Evolutionary conservation across 1,140 invertebrate genomes (phyloP), one percentile per base, ranked within the genome.

Genomic region (Charaxes varanes): DNA sequence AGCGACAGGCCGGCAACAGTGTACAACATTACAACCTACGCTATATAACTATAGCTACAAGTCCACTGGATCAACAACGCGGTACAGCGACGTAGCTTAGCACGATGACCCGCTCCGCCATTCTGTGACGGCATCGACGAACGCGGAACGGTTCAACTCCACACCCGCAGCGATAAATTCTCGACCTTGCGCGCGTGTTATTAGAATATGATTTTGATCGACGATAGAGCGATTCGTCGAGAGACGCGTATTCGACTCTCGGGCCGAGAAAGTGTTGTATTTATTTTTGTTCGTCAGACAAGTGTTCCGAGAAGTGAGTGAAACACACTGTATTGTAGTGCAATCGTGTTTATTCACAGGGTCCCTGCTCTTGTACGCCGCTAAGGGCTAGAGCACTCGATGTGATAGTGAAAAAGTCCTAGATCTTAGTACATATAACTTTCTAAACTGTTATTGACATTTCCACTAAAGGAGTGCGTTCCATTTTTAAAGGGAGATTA

Each of bases 81-180:
- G 38, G 53, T 58, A 53, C 28, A 31, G 47, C 40, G 47, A 14
- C 37, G 47, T 23, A 40, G 58, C 53, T 66, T 61, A 66, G 66
- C 62, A 70, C 69, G 69, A 73, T 74, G 70, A 74, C 67, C 70
- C 53, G 66, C 26, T 50, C 56, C 63, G 62, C 61, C 61, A 56
- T 63, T 54, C 58, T 60, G 68, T 69, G 68, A 72, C 71, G 71
- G n/a, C 66, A 63, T 65, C 59, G 41, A 26, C 33, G 14, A 24
- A 27, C 11, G 23, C 34, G 36, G 26, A 58, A 64, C 53, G 53
- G 34, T 57, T 30, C 45, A 55, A 48, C 22, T 26, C 6, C 3
- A 7, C 11, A 7, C 19, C 3, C 22, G 10, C 15, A n/a, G 13
- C 18, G 0, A 26, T 23, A 35, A 6, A 50, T 34, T 36, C 19